A percentile compares a stretch with the other conserved stretches of the same genome.
Evolutionary conservation across 92 coral and sea anemone species (phyloP).

Genomic region (Montipora capitata): DNA sequence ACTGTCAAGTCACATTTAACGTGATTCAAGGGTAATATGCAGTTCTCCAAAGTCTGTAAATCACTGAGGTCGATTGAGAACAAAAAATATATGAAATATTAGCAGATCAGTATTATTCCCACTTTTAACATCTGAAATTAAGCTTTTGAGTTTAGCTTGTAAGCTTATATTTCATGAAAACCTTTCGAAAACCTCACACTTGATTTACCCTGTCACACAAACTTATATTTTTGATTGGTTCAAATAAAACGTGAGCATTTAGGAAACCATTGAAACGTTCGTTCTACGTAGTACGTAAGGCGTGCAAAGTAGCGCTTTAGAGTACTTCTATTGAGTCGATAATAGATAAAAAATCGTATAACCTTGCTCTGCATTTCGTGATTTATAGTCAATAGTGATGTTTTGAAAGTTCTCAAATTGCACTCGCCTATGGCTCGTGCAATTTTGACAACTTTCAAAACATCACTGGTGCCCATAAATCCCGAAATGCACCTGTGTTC

Average conservation of each 20-base stretch:
- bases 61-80: not conserved
- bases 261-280: not conserved
- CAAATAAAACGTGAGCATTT: not conserved
- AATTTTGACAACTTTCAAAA: conserved; percentile 77
- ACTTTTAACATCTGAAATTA: not conserved
- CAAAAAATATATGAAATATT: not conserved
- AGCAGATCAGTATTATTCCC: not conserved
- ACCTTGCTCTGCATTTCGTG: not conserved
- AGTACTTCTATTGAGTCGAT: not conserved
- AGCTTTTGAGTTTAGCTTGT: not conserved
- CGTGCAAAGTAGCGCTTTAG: not conserved
- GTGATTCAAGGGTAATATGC: conserved; percentile 11
- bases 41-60: not conserved
- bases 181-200: not conserved
- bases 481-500: conserved; percentile 67
- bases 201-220: not conserved
- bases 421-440: conserved; percentile 15
- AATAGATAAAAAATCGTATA: not conserved
- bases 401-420: not conserved
- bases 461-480: conserved; percentile 69
- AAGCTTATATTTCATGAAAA: not conserved
- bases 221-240: not conserved
- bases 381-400: not conserved
- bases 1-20: conserved; percentile 15
- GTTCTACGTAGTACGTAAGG: not conserved